phyloP scores from a whole-genome alignment of 2,113 vertebrate genomes.

The Eurypyga helias region DNA sequence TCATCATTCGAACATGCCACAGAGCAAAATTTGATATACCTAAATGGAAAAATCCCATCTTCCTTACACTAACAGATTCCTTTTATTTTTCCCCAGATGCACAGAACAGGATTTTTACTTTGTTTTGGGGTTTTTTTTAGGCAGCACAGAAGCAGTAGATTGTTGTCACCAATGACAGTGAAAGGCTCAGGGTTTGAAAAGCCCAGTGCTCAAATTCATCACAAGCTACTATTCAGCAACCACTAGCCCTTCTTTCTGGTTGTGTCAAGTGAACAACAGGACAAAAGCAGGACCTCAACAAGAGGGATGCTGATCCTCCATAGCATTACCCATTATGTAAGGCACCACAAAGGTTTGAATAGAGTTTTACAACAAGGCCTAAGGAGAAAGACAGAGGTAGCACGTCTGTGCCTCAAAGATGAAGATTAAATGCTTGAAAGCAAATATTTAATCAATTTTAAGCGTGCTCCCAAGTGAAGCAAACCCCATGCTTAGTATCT shows the following conservation, averaged over 20 bases:
- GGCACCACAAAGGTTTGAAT: conserved; percentile 10
- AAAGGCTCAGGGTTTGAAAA: neutral
- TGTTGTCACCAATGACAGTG: neutral
- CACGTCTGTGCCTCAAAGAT: neutral
- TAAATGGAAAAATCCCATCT: neutral
- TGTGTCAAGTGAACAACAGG: neutral
- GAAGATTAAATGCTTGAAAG: conserved; percentile 33
- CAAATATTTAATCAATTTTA: conserved; percentile 51
- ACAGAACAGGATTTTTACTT: neutral
- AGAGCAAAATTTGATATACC: neutral
- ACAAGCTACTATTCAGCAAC: neutral
- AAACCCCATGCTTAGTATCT: neutral
- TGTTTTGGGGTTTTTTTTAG: neutral
- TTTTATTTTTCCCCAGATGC: neutral
- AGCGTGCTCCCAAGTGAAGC: neutral
- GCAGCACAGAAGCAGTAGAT: neutral
- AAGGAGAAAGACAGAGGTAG: conserved; percentile 15
- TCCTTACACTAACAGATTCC: neutral
- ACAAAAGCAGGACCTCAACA: conserved; percentile 38
- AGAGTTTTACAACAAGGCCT: conserved; percentile 24
- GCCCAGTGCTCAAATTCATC: neutral
- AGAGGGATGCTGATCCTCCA: conserved; percentile 21
- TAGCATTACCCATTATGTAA: neutral
- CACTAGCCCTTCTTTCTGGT: neutral
- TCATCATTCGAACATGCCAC: neutral